Evolutionary conservation across 2,113 vertebrate species (phyloP).

Genomic region (human): GRCh38 chr3:25066501-25067000

Average conservation of each 20-base stretch:
- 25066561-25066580: neutral
- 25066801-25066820: neutral
- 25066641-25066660: neutral
- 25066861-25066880: neutral
- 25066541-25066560: neutral
- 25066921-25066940: too few relatives aligned
- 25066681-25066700: neutral
- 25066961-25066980: neutral
- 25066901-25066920: neutral
- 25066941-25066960: neutral
- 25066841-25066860: neutral
- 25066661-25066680: neutral
- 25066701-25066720: neutral
- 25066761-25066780: neutral
- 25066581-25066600: accelerated
- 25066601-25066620: accelerated
- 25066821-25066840: neutral
- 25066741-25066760: neutral
- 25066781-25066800: neutral
- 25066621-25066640: neutral
- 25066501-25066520: neutral
- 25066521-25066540: neutral
- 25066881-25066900: neutral
- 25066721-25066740: neutral
- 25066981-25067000: neutral